Evolutionary conservation across 1,140 invertebrate species (phyloP), one percentile per base, ranked within the genome.

Genomic region (Drosophila mauritiana): DNA sequence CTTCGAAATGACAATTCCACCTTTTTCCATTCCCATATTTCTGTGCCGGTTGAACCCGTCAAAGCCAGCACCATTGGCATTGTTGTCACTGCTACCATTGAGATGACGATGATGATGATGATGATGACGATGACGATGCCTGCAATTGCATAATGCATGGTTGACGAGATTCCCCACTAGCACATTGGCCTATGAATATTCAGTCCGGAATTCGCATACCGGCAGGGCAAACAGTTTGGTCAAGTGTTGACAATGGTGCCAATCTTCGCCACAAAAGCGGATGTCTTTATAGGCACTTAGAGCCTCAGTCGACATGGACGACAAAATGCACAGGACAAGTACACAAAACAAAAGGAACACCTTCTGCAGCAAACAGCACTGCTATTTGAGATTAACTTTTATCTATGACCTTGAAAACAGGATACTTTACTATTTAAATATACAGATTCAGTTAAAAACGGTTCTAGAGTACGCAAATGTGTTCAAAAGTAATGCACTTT

Each of bases 141-240:
- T 48, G 49, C 40, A 67, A 59, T 86, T 86, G 82, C 82, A 86
- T 86, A 88, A 86, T 86, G 78, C 83, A 86, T 82, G 75, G 79
- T 54, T 45, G 52, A 51, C 55, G 69, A 43, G 55, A 69, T 55
- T 57, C 58, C 20, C 53, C 63, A 36, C 72, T 49, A 39, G 48
- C 69, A 73, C 62, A 67, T 40, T 65, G 42, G 34, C 63, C 63
- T 61, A 86, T 82, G 82, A 82, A 86, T 88, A 88, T 86, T 88
- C 83, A 86, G 46, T 15, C 31, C 42, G 56, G 31, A 73, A 68
- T 59, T 68, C 45, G 45, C 65, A 46, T 53, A 51, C 68, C 51
- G 63, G 65, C 37, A 51, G 36, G 49, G 58, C 36, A 51, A 65
- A 67, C 20, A 20, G 76, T 69, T 68, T 70, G 40, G 40, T 65